phyloP scores from a whole-genome alignment of 2,888 invertebrate genomes.

The Volucella inanis region DNA sequence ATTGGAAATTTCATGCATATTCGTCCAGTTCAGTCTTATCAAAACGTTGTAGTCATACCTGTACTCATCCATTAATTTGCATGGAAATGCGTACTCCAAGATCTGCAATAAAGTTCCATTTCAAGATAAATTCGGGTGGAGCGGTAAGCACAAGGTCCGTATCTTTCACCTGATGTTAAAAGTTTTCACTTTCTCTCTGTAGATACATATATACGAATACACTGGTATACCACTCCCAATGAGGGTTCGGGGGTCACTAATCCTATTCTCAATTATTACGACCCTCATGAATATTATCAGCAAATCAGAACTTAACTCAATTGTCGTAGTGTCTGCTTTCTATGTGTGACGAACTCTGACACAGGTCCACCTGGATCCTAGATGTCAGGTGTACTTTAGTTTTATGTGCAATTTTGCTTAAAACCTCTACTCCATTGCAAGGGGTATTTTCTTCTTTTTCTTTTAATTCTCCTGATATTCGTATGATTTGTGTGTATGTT shows the following conservation, averaged over 20 bases:
- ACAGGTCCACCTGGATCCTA: conserved; percentile 24
- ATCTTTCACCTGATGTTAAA: conserved; percentile 34
- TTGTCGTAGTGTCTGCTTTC: conserved; percentile 39
- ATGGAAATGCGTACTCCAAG: conserved; percentile 43
- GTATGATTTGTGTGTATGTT: conserved; percentile 21
- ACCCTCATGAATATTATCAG: conserved; percentile 70
- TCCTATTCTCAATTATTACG: conserved; percentile 63
- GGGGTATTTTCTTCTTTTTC: neutral
- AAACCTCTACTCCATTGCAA: conserved; percentile 11
- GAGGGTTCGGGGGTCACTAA: conserved; percentile 36
- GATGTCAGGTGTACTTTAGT: conserved; percentile 33
- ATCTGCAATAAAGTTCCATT: conserved; percentile 43
- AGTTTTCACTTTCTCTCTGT: conserved; percentile 24
- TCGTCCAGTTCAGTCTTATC: too few species aligned
- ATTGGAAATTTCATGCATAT: too few species aligned
- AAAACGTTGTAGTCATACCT: too few species aligned
- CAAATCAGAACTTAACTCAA: conserved; percentile 68
- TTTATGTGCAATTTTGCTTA: conserved; percentile 42
- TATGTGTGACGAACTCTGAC: conserved; percentile 43
- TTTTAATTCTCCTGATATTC: neutral
- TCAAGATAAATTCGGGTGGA: conserved; percentile 12
- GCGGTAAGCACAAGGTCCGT: conserved; percentile 1
- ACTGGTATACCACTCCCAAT: conserved; percentile 9
- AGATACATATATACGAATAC: too few species aligned
- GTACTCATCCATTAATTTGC: neutral